A percentile compares a stretch with the other conserved stretches of the same genome.
phyloP scores from a whole-genome alignment of 2,888 invertebrate species.

The Exocentrus adspersus region DNA sequence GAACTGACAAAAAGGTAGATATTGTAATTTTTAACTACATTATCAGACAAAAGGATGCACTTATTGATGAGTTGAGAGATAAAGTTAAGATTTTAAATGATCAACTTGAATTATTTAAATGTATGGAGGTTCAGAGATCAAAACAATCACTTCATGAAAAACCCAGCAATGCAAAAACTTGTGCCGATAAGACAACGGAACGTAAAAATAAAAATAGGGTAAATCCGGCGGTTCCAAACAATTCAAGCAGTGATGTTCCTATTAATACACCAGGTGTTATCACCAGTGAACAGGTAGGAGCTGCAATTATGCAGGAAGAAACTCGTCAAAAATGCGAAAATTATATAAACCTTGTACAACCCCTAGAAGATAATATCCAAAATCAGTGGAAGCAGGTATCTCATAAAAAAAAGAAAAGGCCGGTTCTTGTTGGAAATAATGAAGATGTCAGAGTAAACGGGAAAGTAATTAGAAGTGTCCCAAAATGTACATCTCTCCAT shows the following conservation, averaged over 20 bases:
- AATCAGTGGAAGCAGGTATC: slow-evolving; percentile 16
- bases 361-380: background rate
- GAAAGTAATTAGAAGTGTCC: background rate
- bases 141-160: background rate
- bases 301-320: background rate
- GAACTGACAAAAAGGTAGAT: background rate
- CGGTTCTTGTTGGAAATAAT: slow-evolving; percentile 17
- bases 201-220: background rate
- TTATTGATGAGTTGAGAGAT: background rate
- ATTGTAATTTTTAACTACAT: too few relatives aligned
- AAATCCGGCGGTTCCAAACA: background rate
- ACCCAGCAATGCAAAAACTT: background rate
- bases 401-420: slow-evolving; percentile 13
- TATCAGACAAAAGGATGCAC: too few relatives aligned
- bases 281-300: background rate
- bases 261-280: too few relatives aligned
- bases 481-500: too few relatives aligned
- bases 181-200: background rate
- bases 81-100: background rate
- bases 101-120: background rate
- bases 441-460: too few relatives aligned
- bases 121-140: background rate
- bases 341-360: background rate
- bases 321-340: background rate
- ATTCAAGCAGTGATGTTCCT: background rate